phyloP scores from a whole-genome alignment of 1,140 invertebrate genomes.

The Drosophila pseudoobscura region DNA sequence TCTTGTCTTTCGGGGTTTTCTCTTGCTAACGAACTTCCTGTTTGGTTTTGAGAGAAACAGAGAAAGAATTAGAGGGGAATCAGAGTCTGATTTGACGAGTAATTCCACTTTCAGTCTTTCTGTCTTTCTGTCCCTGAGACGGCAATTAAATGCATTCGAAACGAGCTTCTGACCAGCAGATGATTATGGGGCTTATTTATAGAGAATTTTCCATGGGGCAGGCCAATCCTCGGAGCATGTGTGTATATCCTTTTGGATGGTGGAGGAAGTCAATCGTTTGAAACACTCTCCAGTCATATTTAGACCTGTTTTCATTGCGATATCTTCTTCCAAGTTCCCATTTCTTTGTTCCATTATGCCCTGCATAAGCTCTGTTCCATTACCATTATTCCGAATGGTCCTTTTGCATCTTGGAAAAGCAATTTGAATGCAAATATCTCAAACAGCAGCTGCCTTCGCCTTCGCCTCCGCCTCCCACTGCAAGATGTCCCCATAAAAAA shows the following conservation, averaged over 20 bases:
- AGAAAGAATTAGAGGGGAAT: background rate
- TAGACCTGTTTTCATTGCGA: no score
- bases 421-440: slow-evolving; percentile 16
- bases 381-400: background rate
- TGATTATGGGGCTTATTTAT: background rate
- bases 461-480: background rate
- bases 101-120: background rate
- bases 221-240: no score
- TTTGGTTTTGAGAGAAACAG: slow-evolving; percentile 5
- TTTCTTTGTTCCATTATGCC: no score
- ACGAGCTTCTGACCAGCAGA: background rate
- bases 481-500: slow-evolving; percentile 51
- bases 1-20: no score
- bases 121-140: background rate
- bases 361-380: no score
- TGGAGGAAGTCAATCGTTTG: no score
- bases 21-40: slow-evolving; percentile 67
- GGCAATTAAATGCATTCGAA: slow-evolving; percentile 45
- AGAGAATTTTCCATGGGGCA: background rate
- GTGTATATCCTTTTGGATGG: no score
- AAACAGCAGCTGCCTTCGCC: slow-evolving; percentile 30
- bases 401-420: background rate
- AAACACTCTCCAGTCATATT: no score
- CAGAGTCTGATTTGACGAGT: background rate
- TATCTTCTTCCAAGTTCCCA: no score